Evolutionary conservation across 2,888 invertebrate genomes (phyloP).

Genomic region (Saturnia japonica): DNA sequence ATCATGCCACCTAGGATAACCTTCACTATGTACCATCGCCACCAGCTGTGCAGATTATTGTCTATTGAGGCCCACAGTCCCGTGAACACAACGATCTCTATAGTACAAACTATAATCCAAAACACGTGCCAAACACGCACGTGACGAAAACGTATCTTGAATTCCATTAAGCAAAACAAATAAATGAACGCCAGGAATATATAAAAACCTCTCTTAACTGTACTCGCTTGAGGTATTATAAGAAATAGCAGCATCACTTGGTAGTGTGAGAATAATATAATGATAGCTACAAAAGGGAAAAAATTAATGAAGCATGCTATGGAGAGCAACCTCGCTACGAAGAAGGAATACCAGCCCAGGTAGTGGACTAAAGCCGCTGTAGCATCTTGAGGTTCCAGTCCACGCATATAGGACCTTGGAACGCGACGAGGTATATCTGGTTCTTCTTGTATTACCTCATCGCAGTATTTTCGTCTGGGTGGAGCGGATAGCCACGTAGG

Average conservation of each 20-base stretch:
- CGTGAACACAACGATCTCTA: constrained; percentile 87
- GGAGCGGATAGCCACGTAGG: constrained; percentile 77
- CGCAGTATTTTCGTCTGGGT: constrained; percentile 63
- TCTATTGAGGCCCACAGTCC: constrained; percentile 82
- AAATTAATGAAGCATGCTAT: constrained; percentile 87
- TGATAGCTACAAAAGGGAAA: constrained; percentile 83
- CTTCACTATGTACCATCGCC: constrained; percentile 85
- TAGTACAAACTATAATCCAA: constrained; percentile 84
- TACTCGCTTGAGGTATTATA: constrained; percentile 84
- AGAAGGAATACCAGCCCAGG: constrained; percentile 90
- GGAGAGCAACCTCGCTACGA: constrained; percentile 86
- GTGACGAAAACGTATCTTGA: constrained; percentile 88
- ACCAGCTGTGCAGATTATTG: constrained; percentile 84
- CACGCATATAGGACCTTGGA: constrained; percentile 81
- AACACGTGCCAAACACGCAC: constrained; percentile 86
- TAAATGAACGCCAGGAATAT: constrained; percentile 88
- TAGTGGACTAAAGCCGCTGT: constrained; percentile 86
- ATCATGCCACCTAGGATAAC: constrained; percentile 82
- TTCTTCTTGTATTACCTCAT: constrained; percentile 60
- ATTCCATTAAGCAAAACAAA: constrained; percentile 89
- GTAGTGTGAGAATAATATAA: constrained; percentile 84
- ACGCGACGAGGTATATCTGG: constrained; percentile 66
- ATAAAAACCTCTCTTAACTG: constrained; percentile 82
- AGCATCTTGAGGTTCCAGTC: constrained; percentile 88
- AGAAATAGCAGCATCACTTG: constrained; percentile 84